These are phyloP conservation scores for Triplophysa dalaica DNA, from an alignment of 2,113 vertebrate species.

Conservation along the genomic window DNA sequence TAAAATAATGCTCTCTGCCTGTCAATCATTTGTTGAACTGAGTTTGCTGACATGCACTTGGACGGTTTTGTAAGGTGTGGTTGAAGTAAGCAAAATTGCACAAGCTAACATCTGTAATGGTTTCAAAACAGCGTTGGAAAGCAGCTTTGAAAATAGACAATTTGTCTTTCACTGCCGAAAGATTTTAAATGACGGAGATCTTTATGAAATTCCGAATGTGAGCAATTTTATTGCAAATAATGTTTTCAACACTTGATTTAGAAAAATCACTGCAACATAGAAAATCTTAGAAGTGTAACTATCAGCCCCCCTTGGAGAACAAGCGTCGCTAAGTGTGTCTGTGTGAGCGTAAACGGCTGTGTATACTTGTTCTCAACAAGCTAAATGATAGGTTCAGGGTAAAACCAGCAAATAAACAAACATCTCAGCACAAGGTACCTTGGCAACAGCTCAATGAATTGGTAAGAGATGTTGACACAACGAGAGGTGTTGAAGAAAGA, in stretches of 20 bases:
- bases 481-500: background rate
- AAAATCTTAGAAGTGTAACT: background rate
- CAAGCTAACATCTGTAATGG: too few relatives aligned
- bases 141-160: too few relatives aligned
- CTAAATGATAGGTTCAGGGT: conserved; percentile 21
- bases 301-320: conserved; percentile 7
- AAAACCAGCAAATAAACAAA: conserved; percentile 27
- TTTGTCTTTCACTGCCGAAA: too few relatives aligned
- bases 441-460: conserved; percentile 23
- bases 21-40: too few relatives aligned
- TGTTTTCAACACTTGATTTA: background rate
- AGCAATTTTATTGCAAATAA: background rate
- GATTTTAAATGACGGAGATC: too few relatives aligned
- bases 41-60: too few relatives aligned
- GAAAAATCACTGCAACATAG: background rate
- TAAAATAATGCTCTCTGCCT: too few relatives aligned
- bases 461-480: conserved; percentile 21
- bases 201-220: too few relatives aligned
- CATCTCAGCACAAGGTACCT: conserved; percentile 20
- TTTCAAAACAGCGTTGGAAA: too few relatives aligned
- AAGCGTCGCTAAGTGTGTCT: conserved; percentile 8
- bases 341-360: background rate
- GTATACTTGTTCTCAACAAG: conserved; percentile 18
- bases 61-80: too few relatives aligned
- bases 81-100: too few relatives aligned